phyloP scores from a whole-genome alignment of 2,113 vertebrate genomes.

The Ptyas mucosa region DNA sequence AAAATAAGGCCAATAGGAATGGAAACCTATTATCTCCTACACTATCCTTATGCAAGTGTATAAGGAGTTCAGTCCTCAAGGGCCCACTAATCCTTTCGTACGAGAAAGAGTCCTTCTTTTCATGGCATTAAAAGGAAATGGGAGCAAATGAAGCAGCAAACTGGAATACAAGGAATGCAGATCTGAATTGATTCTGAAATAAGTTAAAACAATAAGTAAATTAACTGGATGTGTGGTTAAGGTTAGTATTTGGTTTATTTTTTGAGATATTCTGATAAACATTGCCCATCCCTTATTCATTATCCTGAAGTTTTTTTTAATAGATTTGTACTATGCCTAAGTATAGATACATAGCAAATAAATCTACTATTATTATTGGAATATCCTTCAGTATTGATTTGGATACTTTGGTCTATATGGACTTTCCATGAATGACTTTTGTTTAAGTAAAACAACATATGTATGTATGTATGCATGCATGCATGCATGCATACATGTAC shows the following conservation, averaged over 20 bases:
- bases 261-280: neutral
- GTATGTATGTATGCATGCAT: neutral
- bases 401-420: neutral
- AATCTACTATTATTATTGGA: neutral
- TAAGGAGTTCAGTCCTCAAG: neutral
- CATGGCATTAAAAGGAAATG: neutral
- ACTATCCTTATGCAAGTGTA: no score
- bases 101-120: neutral
- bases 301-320: neutral
- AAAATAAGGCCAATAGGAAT: neutral
- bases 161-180: neutral
- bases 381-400: neutral
- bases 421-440: neutral
- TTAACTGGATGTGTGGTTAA: neutral
- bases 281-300: neutral
- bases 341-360: neutral
- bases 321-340: neutral
- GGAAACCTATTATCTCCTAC: neutral
- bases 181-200: neutral
- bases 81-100: neutral
- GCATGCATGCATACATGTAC: neutral
- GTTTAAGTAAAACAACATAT: neutral
- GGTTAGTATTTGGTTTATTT: neutral
- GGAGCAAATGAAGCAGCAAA: neutral
- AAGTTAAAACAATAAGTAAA: neutral